Percentiles rank a stretch among this genome's conserved stretches.
phyloP scores from a whole-genome alignment of 35 echinoderm and acorn worm species.

The Ophioderma brevispina region DNA sequence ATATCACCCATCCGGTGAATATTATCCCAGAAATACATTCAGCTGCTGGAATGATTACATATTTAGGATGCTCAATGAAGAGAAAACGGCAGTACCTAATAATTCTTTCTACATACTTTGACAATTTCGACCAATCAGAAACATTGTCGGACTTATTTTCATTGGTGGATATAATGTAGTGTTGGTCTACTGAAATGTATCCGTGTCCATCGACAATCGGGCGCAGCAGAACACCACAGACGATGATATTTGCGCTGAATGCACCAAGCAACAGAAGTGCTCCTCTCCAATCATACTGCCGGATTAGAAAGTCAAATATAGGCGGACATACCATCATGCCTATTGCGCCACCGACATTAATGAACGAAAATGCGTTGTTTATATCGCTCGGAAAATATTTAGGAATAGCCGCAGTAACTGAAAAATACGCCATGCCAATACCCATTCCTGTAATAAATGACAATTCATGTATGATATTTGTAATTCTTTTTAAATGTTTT shows the following conservation, averaged over 20 bases:
- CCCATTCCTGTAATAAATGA: not conserved
- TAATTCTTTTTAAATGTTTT: no score
- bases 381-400: not conserved
- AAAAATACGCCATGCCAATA: not conserved
- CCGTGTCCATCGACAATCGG: not conserved
- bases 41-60: not conserved
- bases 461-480: no score
- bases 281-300: not conserved
- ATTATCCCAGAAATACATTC: not conserved
- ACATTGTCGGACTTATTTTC: not conserved
- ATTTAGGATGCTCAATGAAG: not conserved
- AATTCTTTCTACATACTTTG: not conserved
- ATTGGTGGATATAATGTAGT: not conserved
- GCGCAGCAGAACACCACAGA: not conserved
- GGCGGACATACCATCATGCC: not conserved
- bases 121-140: not conserved
- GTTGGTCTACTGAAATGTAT: not conserved
- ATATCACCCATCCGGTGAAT: not conserved
- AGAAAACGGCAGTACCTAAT: not conserved
- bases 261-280: not conserved
- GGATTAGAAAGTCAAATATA: not conserved
- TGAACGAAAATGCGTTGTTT: not conserved
- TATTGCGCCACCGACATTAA: not conserved
- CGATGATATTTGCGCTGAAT: not conserved
- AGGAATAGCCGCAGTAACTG: not conserved